A percentile compares a stretch with the other conserved stretches of the same genome.
These are phyloP conservation scores for Micromussa lordhowensis DNA, from an alignment of 92 coral and sea anemone species.

Conservation along the genomic window DNA sequence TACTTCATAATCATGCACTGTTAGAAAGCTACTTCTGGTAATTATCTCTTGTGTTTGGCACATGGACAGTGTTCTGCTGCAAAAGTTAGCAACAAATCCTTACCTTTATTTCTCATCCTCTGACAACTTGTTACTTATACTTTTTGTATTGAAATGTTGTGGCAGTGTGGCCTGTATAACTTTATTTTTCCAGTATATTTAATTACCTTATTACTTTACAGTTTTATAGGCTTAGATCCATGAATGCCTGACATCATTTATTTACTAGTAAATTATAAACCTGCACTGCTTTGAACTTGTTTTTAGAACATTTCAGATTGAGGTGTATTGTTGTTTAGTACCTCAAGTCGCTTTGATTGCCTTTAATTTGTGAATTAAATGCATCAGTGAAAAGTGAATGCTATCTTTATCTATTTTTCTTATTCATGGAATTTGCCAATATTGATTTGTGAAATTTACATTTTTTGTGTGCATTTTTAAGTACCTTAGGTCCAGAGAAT, in stretches of 20 bases:
- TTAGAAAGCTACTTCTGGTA: background rate
- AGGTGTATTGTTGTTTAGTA: background rate
- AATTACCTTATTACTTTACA: background rate
- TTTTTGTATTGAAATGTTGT: background rate
- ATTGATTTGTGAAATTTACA: background rate
- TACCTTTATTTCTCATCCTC: background rate
- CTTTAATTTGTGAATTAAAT: background rate
- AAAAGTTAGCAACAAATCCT: no score
- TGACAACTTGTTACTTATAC: background rate
- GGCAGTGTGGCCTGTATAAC: background rate
- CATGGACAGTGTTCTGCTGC: background rate
- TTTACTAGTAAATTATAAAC: background rate
- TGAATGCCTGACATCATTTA: background rate
- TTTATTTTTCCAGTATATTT: background rate
- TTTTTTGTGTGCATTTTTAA: background rate
- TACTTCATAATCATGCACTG: no score
- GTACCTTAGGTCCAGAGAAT: constrained; percentile 18
- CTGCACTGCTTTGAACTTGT: background rate
- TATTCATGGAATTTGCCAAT: background rate
- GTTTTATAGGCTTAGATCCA: background rate
- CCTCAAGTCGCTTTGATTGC: background rate
- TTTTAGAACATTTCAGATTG: background rate
- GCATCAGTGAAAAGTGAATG: background rate
- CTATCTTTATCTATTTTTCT: background rate
- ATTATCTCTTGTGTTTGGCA: background rate